Percentiles rank a stretch among this genome's conserved stretches.
Conservation (phyloP, 2,113 vertebrate species). For the Gopherus flavomarginatus region DNA sequence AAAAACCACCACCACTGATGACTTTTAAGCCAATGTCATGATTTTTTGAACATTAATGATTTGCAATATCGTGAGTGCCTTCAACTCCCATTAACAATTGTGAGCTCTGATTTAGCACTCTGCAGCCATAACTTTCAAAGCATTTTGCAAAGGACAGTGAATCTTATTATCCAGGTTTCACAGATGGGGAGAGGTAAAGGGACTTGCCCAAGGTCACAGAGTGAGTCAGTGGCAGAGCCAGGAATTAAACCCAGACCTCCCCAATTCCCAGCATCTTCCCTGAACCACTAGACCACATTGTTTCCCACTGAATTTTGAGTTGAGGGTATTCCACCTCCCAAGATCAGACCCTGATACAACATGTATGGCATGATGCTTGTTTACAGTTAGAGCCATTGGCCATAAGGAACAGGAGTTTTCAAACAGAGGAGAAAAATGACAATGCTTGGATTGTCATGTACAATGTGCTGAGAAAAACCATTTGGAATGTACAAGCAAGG, state of each 20-base stretch:
- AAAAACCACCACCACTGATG: not conserved
- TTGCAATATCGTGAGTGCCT: not conserved
- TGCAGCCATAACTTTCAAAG: not conserved
- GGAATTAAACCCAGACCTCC: not conserved
- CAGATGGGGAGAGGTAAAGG: rapidly evolving
- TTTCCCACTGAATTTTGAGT: not conserved
- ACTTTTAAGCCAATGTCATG: not conserved
- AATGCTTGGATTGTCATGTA: not conserved
- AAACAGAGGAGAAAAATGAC: not conserved
- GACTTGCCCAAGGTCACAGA: rapidly evolving
- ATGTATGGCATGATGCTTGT: not conserved
- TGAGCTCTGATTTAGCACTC: not conserved
- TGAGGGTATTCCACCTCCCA: not conserved
- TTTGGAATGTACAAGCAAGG: not conserved
- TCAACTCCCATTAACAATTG: not conserved
- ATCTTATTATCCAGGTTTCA: not conserved
- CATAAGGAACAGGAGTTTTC: not conserved
- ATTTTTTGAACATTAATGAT: rapidly evolving
- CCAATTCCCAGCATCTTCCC: not conserved
- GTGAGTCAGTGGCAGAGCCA: not conserved
- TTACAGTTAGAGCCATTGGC: not conserved
- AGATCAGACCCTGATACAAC: not conserved
- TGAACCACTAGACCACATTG: not conserved
- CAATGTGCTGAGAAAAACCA: not conserved
- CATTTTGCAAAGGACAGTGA: not conserved